A percentile compares a stretch with the other conserved stretches of the same genome.
Conservation (phyloP, 2,113 vertebrate genomes). For the Grallaria varia region DNA sequence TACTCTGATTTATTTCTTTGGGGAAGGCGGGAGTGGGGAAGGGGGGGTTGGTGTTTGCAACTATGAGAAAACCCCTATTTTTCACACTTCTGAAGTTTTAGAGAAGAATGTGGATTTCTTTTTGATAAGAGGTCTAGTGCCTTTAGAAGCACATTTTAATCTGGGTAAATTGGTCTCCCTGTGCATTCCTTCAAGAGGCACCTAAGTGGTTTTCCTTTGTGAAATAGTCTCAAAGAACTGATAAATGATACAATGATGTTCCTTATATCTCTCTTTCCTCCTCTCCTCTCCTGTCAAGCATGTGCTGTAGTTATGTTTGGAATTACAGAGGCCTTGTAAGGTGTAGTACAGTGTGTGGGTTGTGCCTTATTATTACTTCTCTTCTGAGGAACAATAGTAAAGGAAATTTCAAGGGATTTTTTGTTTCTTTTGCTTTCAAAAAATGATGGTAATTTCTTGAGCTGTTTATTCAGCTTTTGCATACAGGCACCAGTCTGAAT, state of each 20-base stretch:
- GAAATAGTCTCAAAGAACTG: neutral
- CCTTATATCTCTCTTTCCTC: neutral
- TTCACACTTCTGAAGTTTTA: neutral
- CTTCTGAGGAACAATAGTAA: neutral
- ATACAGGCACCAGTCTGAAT: neutral
- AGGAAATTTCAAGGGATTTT: neutral
- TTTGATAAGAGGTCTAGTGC: neutral
- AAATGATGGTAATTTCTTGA: neutral
- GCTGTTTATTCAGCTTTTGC: neutral
- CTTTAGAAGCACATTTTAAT: neutral
- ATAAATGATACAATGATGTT: neutral
- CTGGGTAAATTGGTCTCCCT: neutral
- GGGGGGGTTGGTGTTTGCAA: neutral
- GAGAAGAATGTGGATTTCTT: neutral
- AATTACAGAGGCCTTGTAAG: neutral
- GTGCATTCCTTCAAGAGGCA: neutral
- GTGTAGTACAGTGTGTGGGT: fast-evolving
- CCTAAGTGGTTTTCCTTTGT: neutral
- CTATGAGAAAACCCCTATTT: neutral
- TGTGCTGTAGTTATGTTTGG: neutral
- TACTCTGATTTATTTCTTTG: neutral
- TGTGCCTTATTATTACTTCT: too few relatives aligned
- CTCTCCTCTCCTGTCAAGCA: neutral
- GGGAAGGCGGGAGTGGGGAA: too few relatives aligned
- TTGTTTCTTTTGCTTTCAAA: neutral